Evolutionary conservation across 2,888 invertebrate species (phyloP).

Genomic region (Fragum fragum): DNA sequence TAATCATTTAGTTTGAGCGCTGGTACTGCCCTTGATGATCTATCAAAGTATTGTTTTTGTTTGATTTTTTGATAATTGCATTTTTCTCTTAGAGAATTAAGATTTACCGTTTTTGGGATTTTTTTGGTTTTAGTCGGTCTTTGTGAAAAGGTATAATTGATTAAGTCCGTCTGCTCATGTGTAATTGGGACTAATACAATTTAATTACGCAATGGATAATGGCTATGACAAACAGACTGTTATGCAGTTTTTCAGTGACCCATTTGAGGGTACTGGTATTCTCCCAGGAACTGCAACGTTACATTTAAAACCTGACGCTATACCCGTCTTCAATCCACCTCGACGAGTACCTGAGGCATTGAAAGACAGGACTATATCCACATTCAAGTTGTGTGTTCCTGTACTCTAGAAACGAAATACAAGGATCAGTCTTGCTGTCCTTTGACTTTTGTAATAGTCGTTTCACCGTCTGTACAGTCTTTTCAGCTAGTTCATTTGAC

Average conservation of each 20-base stretch:
- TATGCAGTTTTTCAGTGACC: too few species aligned
- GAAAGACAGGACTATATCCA: conserved; percentile 8
- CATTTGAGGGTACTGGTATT: too few species aligned
- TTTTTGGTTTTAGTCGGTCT: not conserved
- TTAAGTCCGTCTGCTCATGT: not conserved
- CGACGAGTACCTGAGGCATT: too few species aligned
- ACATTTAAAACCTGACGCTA: too few species aligned
- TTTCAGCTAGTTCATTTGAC: not conserved
- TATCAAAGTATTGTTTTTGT: not conserved
- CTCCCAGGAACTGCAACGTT: too few species aligned
- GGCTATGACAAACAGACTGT: too few species aligned
- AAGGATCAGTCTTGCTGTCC: not conserved
- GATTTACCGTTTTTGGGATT: not conserved
- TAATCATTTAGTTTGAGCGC: not conserved
- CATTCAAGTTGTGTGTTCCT: conserved; percentile 16
- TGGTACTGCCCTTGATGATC: not conserved
- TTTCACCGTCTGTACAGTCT: not conserved
- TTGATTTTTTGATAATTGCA: not conserved
- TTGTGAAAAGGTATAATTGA: conserved; percentile 17
- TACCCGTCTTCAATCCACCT: too few species aligned
- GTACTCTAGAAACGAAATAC: not conserved
- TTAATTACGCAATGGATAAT: too few species aligned
- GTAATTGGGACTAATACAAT: too few species aligned
- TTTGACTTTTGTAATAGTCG: not conserved
- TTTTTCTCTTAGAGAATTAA: not conserved